Evolutionary conservation across 2,888 invertebrate genomes (phyloP), one percentile per base, ranked within the genome.

Genomic region (Orthosia gracilis): DNA sequence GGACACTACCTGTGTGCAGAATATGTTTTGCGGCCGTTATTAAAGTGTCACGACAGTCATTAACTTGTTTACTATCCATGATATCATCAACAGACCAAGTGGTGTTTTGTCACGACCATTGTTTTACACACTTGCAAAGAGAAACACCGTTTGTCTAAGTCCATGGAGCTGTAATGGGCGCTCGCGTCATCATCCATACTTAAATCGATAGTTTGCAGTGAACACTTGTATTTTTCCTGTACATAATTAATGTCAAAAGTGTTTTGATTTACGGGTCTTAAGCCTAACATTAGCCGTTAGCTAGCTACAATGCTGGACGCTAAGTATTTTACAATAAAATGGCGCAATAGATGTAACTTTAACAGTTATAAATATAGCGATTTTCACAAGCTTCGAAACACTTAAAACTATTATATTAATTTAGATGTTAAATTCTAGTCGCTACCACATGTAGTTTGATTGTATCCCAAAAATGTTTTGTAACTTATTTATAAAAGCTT

Each of bases 191-290:
- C 68, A 77, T 78, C 77, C 68, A 87, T 75, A 63, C 61, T 69
- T 82, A 75, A 76, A 73, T 67, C 64, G 69, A 79, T 84, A 86
- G 80, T 82, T 87, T 88, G 87, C 88, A 84, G 85, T 86, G 82
- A 82, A 86, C 84, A 86, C 82, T 82, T 87, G 80, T 88, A 85
- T 80, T 85, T 84, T 80, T 78, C 77, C 85, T 85, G 86, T 85
- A 79, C 65, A 82, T 84, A 87, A 76, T 72, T 77, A 82, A 45
- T 73, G 73, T 73, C 77, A 72, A 80, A 85, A 76, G 76, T 78
- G 78, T 83, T 77, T 81, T 80, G 73, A 68, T 85, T 87, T 91
- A 91, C 91, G 90, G 91, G 91, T 91, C 87, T 89, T 86, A 86
- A 88, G 85, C 89, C 86, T 90, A 89, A 85, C 70, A 83, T 78